Conservation (phyloP, 2,797 vertebrate genomes). For the Graptemys geographica region DNA sequence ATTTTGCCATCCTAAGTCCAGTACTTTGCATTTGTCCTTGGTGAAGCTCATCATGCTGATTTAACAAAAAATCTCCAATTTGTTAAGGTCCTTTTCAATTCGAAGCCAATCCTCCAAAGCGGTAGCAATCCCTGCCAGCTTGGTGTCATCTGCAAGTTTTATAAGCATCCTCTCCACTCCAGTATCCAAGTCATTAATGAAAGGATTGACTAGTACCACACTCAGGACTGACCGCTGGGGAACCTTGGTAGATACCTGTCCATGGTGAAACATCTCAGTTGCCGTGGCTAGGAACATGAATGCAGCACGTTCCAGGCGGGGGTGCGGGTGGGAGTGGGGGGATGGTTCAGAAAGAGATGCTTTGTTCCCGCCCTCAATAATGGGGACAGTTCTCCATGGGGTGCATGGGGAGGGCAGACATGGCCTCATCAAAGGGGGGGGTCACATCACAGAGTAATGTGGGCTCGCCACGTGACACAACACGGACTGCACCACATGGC, state of each 20-base stretch:
- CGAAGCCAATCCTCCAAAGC: neutral
- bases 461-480: neutral
- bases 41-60: neutral
- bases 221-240: too few relatives aligned
- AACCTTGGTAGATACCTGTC: neutral
- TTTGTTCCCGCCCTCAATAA: neutral
- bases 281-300: neutral
- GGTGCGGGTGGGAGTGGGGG: neutral
- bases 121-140: neutral
- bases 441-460: neutral
- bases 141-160: neutral
- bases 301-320: neutral
- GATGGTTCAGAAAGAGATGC: neutral
- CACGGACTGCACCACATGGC: neutral
- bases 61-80: neutral
- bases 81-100: neutral
- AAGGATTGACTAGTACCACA: neutral
- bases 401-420: neutral
- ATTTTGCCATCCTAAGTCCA: neutral
- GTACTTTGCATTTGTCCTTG: neutral
- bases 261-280: neutral
- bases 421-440: neutral
- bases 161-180: neutral
- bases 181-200: neutral
- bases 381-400: neutral